These are phyloP conservation scores for Drosophila pseudotakahashii DNA, from an alignment of 2,888 invertebrate species.

Conservation along the genomic window DNA sequence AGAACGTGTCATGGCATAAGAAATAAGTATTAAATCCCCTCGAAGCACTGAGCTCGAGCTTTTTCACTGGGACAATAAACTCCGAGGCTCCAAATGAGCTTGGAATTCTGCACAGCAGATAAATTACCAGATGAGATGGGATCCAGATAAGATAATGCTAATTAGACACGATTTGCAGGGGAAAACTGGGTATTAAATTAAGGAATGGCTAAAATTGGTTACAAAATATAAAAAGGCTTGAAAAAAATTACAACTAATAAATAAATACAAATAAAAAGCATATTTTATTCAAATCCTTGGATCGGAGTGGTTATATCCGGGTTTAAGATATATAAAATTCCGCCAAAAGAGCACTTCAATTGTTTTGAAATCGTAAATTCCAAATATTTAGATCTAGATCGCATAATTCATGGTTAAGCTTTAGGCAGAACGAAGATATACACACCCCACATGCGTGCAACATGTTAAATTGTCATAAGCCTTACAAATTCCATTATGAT, in stretches of 20 bases:
- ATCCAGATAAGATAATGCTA: slow-evolving; percentile 39
- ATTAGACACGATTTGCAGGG: slow-evolving; percentile 23
- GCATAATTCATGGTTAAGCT: slow-evolving; percentile 57
- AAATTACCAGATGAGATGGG: slow-evolving; percentile 35
- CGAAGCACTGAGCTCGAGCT: slow-evolving; percentile 32
- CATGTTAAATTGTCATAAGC: slow-evolving; percentile 74
- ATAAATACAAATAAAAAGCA: no score
- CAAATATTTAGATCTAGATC: slow-evolving; percentile 50
- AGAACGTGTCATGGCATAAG: slow-evolving; percentile 48
- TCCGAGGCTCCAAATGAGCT: slow-evolving; percentile 54
- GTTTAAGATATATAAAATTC: not conserved
- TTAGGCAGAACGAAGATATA: slow-evolving; percentile 18
- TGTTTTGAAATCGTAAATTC: slow-evolving; percentile 53
- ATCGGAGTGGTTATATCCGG: no score
- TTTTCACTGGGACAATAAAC: slow-evolving; percentile 53
- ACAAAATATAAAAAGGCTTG: not conserved
- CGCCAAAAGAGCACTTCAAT: not conserved
- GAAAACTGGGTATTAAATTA: not conserved
- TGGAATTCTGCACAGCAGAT: slow-evolving; percentile 52
- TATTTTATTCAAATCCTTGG: no score
- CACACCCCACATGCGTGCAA: slow-evolving; percentile 11
- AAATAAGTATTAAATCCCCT: slow-evolving; percentile 42
- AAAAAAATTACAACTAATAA: not conserved
- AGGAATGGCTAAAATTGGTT: not conserved
- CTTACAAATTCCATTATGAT: slow-evolving; percentile 78